Conservation (phyloP, 2,888 invertebrate genomes). For the Petrolisthes cinctipes region DNA sequence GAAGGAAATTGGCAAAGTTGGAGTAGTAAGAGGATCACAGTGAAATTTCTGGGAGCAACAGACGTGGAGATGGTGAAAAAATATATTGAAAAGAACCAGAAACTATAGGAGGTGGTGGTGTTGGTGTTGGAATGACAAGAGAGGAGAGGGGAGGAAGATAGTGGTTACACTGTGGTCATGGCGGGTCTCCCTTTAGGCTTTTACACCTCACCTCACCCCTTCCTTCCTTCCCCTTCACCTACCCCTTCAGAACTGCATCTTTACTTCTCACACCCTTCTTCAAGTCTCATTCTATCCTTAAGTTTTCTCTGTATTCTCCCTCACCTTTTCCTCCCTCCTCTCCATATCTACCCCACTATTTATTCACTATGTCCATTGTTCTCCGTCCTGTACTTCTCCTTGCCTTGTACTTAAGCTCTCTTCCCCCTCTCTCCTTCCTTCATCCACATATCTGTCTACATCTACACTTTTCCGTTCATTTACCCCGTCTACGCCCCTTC, state of each 20-base stretch:
- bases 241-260: too few species aligned
- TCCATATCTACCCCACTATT: neutral
- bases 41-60: neutral
- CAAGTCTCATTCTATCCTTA: neutral
- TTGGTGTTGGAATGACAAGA: neutral
- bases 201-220: neutral
- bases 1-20: neutral
- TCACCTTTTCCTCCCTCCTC: neutral
- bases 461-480: neutral
- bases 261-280: neutral
- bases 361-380: neutral
- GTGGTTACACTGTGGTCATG: neutral
- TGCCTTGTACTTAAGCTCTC: neutral
- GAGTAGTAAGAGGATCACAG: neutral
- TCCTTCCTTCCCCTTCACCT: constrained; percentile 1
- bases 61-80: neutral
- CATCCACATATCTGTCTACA: neutral
- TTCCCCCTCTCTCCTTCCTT: neutral
- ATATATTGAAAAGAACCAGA: neutral
- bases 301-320: neutral
- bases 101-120: neutral
- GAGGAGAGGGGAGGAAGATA: neutral
- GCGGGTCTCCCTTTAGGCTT: neutral
- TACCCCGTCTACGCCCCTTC: neutral
- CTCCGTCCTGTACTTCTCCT: too few species aligned